Conservation (phyloP, 2,113 vertebrate genomes). For the Puntigrus tetrazona region DNA sequence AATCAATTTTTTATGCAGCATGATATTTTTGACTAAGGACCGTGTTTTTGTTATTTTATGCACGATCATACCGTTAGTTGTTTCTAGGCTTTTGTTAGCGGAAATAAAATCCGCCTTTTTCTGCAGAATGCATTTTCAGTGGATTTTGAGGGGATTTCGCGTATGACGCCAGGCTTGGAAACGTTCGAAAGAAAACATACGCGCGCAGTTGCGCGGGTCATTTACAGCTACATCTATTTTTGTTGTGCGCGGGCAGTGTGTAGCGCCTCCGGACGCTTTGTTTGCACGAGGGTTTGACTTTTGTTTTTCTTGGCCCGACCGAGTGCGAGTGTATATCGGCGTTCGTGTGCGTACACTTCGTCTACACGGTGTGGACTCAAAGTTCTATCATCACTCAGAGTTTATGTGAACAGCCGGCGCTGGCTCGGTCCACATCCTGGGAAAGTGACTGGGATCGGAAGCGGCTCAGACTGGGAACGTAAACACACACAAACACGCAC, state of each 20-base stretch:
- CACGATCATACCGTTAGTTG: neutral
- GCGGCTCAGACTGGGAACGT: conserved; percentile 41
- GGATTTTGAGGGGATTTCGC: neutral
- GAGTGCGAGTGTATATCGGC: conserved; percentile 40
- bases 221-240: conserved; percentile 53
- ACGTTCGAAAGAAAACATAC: conserved; percentile 18
- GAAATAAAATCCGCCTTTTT: neutral
- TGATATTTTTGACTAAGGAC: neutral
- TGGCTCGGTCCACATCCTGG: conserved; percentile 40
- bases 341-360: conserved; percentile 26
- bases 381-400: conserved; percentile 51
- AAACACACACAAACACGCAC: conserved; percentile 40
- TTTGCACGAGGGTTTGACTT: conserved; percentile 31
- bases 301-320: conserved; percentile 50
- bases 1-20: too few relatives aligned
- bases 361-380: conserved; percentile 19
- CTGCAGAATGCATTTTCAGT: neutral
- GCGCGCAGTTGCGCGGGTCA: conserved; percentile 30
- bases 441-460: conserved; percentile 45
- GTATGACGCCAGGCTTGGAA: neutral
- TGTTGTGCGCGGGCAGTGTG: conserved; percentile 38
- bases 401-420: conserved; percentile 51
- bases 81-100: neutral
- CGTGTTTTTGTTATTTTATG: neutral
- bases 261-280: conserved; percentile 36